phyloP scores from a whole-genome alignment of 2,888 invertebrate genomes.

The Lepidocyrtinus sp. region DNA sequence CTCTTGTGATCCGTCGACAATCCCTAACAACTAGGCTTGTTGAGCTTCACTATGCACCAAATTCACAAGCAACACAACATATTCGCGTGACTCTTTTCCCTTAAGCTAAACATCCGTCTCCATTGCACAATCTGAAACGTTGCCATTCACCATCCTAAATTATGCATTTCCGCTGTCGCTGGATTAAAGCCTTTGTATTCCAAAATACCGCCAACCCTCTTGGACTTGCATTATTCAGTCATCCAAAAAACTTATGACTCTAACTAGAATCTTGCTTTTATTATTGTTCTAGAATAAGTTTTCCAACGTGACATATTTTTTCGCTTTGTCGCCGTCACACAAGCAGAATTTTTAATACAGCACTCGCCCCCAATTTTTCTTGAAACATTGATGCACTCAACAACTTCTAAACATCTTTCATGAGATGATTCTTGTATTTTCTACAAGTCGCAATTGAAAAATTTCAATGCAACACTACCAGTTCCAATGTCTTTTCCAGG shows the following conservation, averaged over 20 bases:
- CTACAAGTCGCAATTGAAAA: no score
- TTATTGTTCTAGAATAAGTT: not conserved
- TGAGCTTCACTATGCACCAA: slow-evolving; percentile 6
- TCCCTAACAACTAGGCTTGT: slow-evolving; percentile 8
- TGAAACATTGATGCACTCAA: no score
- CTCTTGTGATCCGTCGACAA: slow-evolving; percentile 10
- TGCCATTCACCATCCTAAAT: slow-evolving; percentile 27
- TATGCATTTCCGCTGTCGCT: slow-evolving; percentile 49
- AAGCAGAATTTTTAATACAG: not conserved
- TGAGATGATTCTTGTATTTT: no score
- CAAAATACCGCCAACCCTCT: not conserved
- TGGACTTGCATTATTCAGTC: not conserved
- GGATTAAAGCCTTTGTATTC: no score
- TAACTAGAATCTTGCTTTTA: not conserved
- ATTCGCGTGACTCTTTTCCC: slow-evolving; percentile 11
- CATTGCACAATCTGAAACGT: slow-evolving; percentile 14
- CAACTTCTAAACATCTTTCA: no score
- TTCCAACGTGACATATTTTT: not conserved
- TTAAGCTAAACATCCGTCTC: slow-evolving; percentile 12
- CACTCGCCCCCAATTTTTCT: not conserved
- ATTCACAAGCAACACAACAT: slow-evolving; percentile 9
- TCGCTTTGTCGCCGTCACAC: not conserved
- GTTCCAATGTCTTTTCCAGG: no score
- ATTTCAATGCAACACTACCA: no score
- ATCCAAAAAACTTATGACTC: not conserved